These are phyloP conservation scores for Metellina segmentata DNA, from an alignment of 2,888 invertebrate genomes.

Conservation along the genomic window DNA sequence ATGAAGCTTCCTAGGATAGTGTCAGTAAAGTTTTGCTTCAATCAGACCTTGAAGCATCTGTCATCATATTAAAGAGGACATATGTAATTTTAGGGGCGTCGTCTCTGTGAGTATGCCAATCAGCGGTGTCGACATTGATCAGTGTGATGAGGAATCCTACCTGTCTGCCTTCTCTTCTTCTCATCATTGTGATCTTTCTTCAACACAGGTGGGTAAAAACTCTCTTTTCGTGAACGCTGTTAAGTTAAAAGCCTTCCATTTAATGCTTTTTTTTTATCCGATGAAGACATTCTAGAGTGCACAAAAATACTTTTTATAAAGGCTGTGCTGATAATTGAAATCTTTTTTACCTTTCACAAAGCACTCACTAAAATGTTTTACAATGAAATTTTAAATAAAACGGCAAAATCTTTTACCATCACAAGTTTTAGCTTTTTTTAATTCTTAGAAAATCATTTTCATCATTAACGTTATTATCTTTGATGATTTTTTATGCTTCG, in stretches of 20 bases:
- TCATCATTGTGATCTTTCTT: slow-evolving; percentile 84
- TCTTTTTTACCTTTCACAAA: neutral
- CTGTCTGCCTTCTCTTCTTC: slow-evolving; percentile 87
- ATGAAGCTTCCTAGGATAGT: too few relatives aligned
- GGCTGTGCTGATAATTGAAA: neutral
- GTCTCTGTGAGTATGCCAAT: slow-evolving; percentile 79
- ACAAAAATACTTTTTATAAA: neutral
- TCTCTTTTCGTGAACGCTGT: neutral
- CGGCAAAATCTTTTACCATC: too few relatives aligned
- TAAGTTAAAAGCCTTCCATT: neutral
- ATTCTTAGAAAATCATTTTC: too few relatives aligned
- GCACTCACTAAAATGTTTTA: too few relatives aligned
- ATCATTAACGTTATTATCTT: too few relatives aligned
- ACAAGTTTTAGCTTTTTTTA: too few relatives aligned
- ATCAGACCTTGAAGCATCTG: too few relatives aligned
- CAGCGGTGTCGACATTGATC: slow-evolving; percentile 85
- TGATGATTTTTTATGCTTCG: too few relatives aligned
- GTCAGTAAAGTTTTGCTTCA: too few relatives aligned
- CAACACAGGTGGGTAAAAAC: slow-evolving; percentile 81
- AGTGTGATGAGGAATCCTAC: slow-evolving; percentile 86
- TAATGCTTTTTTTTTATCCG: neutral
- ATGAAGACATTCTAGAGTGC: too few relatives aligned
- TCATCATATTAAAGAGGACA: too few relatives aligned
- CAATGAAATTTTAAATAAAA: too few relatives aligned
- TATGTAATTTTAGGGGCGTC: slow-evolving; percentile 74